phyloP scores from a whole-genome alignment of 2,888 invertebrate genomes.

The Agrypnus murinus region DNA sequence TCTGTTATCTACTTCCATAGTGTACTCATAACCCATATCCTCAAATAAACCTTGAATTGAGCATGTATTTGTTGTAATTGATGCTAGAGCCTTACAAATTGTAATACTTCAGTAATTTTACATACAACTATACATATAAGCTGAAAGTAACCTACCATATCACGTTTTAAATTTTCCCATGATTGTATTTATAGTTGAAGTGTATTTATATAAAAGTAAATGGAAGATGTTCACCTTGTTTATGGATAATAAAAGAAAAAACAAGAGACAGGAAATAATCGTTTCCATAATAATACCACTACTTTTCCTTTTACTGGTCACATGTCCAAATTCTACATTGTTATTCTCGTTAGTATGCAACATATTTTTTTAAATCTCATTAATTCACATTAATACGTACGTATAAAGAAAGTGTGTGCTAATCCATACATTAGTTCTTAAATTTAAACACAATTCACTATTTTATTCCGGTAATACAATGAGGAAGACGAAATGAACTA shows the following conservation, averaged over 20 bases:
- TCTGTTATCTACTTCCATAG: too few species aligned
- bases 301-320: neutral
- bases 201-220: constrained; percentile 1
- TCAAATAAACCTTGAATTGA: too few species aligned
- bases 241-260: neutral
- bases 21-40: too few species aligned
- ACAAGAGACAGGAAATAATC: too few species aligned
- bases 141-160: too few species aligned
- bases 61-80: too few species aligned
- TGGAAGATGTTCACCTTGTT: constrained; percentile 10
- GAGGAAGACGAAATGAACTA: constrained; percentile 39
- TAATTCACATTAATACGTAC: constrained; percentile 15
- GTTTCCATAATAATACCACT: neutral
- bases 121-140: too few species aligned
- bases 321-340: neutral
- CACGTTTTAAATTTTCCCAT: too few species aligned
- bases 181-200: neutral
- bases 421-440: neutral
- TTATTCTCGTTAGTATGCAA: neutral
- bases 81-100: too few species aligned
- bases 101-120: too few species aligned
- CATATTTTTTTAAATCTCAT: neutral
- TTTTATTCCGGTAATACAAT: constrained; percentile 23
- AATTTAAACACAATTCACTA: constrained; percentile 5
- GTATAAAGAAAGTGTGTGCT: constrained; percentile 29